phyloP scores from a whole-genome alignment of 2,888 invertebrate species.

The Cephus pygmeus region DNA sequence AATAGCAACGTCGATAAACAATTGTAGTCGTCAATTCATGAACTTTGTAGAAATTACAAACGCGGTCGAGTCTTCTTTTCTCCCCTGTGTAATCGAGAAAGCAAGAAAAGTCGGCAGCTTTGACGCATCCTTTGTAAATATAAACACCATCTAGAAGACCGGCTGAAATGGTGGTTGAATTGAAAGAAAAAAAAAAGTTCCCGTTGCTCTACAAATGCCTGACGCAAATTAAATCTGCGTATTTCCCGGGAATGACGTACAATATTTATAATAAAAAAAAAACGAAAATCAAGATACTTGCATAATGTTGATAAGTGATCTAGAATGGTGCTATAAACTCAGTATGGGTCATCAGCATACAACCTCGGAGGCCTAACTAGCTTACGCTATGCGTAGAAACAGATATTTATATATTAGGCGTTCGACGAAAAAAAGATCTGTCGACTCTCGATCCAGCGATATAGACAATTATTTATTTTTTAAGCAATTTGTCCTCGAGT shows the following conservation, averaged over 20 bases:
- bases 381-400: not conserved
- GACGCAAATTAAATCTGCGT: not conserved
- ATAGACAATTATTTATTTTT: not conserved
- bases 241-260: not conserved
- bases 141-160: not conserved
- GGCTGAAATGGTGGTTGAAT: not conserved
- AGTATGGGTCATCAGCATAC: not conserved
- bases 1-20: not conserved
- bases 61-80: not conserved
- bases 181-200: not conserved
- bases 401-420: not conserved
- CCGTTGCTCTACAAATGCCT: not conserved
- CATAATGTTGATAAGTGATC: not conserved
- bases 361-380: not conserved
- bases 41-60: not conserved
- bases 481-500: not conserved
- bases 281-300: not conserved
- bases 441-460: not conserved
- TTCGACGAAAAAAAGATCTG: not conserved
- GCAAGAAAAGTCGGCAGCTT: not conserved
- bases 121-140: not conserved
- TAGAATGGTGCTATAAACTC: not conserved
- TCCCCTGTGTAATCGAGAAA: not conserved
- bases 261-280: not conserved
- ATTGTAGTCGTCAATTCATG: not conserved